Conservation (phyloP, 1,140 invertebrate genomes). For the Brachionus sp. region DNA sequence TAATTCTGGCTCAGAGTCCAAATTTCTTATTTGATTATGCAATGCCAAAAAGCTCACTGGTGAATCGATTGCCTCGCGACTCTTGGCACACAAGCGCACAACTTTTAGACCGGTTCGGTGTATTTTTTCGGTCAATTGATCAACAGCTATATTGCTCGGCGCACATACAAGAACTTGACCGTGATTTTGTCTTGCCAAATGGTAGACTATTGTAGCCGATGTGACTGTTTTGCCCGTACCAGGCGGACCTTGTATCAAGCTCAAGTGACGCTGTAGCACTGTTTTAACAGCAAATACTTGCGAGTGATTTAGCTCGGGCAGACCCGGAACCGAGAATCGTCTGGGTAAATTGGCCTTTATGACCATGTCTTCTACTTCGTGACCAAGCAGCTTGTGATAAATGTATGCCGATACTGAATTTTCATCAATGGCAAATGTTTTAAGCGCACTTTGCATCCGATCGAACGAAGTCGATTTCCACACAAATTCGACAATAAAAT, state of each 20-base stretch:
- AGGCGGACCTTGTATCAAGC: constrained; percentile 83
- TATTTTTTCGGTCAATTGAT: constrained; percentile 97
- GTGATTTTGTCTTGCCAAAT: constrained; percentile 83
- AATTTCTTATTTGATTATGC: constrained; percentile 92
- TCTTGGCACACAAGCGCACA: constrained; percentile 93
- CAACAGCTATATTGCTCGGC: constrained; percentile 97
- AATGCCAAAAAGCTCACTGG: constrained; percentile 92
- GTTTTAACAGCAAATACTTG: constrained; percentile 99
- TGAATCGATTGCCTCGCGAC: constrained; percentile 93
- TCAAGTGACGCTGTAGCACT: constrained; percentile 89
- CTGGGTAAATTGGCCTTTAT: constrained; percentile 79
- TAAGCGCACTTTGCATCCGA: constrained; percentile 88
- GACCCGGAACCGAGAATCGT: constrained; percentile 89
- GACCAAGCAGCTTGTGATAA: constrained; percentile 90
- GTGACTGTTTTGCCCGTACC: constrained; percentile 98
- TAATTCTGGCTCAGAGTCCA: constrained; percentile 76
- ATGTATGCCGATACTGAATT: constrained; percentile 93
- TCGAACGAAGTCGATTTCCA: constrained; percentile 99
- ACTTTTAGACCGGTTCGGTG: constrained; percentile 95
- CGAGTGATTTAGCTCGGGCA: constrained; percentile 93
- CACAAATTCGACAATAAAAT: constrained; percentile 97
- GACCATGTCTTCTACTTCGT: constrained; percentile 91
- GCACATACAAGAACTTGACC: constrained; percentile 95
- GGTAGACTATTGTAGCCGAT: constrained; percentile 97
- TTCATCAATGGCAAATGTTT: constrained; percentile 93